Evolutionary conservation across 2,113 vertebrate genomes (phyloP).

Genomic region (Pseudorhombus dupliciocellatus): DNA sequence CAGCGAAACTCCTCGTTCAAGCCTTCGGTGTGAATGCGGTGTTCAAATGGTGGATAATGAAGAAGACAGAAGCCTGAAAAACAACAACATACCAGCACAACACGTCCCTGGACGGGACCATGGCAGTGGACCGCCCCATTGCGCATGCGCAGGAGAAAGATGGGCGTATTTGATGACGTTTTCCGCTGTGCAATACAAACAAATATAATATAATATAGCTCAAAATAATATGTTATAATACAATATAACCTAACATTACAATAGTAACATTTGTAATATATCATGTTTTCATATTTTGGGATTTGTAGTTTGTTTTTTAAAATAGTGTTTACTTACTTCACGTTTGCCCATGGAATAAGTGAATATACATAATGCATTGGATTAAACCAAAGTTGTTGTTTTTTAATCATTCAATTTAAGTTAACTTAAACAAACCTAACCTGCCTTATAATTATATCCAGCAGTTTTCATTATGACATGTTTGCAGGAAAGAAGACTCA

Average conservation of each 20-base stretch:
- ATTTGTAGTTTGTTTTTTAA: too few species aligned
- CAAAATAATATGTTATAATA: neutral
- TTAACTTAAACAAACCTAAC: neutral
- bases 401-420: neutral
- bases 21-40: neutral
- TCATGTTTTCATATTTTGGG: too few species aligned
- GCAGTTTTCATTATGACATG: neutral
- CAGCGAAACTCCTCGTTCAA: neutral
- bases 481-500: slow-evolving; percentile 36
- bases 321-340: too few species aligned
- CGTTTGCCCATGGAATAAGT: too few species aligned
- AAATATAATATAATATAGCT: neutral
- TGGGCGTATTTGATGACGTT: too few species aligned
- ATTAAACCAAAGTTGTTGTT: neutral
- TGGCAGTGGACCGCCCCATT: neutral
- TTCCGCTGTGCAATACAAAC: neutral
- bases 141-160: slow-evolving; percentile 65
- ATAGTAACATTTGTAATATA: too few species aligned
- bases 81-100: slow-evolving; percentile 52
- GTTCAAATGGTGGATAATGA: neutral
- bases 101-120: slow-evolving; percentile 54
- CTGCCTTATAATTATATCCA: neutral
- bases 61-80: slow-evolving; percentile 5
- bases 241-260: neutral
- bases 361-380: too few species aligned